Percentiles rank a stretch among this genome's conserved stretches.
Evolutionary conservation across 2,888 invertebrate species (phyloP).

Genomic region (Hirudinaria manillensis): DNA sequence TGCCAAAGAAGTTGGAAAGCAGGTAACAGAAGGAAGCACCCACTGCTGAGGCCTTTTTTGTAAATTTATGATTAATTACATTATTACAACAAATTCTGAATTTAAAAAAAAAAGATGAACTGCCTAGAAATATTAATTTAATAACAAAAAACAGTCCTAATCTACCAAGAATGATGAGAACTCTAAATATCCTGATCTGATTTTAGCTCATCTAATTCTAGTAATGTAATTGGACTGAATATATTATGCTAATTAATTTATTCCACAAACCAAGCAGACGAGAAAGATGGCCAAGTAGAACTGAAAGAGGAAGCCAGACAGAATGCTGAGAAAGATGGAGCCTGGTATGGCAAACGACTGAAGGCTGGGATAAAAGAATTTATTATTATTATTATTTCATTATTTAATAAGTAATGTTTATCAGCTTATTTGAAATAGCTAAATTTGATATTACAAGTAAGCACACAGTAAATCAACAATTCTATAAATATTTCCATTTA

Average conservation of each 20-base stretch:
- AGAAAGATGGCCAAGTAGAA: slow-evolving; percentile 80
- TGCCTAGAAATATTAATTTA: too few relatives aligned
- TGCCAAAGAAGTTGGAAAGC: slow-evolving; percentile 81
- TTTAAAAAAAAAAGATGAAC: not conserved
- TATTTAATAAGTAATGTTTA: not conserved
- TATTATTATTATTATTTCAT: not conserved
- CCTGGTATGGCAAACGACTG: slow-evolving; percentile 99
- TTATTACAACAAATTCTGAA: not conserved
- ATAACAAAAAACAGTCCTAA: too few relatives aligned
- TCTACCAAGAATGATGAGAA: too few relatives aligned
- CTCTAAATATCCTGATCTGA: too few relatives aligned
- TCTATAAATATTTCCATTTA: not conserved
- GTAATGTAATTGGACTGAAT: not conserved
- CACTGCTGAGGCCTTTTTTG: slow-evolving; percentile 74
- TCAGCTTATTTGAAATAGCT: not conserved
- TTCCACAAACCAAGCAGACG: slow-evolving; percentile 59
- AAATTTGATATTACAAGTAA: not conserved
- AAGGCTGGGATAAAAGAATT: slow-evolving; percentile 54
- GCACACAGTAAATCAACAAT: too few relatives aligned
- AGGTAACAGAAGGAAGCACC: slow-evolving; percentile 93
- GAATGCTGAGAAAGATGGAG: slow-evolving; percentile 89
- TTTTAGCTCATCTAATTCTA: too few relatives aligned
- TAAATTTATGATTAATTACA: not conserved
- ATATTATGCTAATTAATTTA: not conserved
- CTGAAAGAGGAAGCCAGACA: slow-evolving; percentile 91